These are phyloP conservation scores for Cyprinodon diabolis DNA, from an alignment of 2,797 vertebrate species.

Conservation along the genomic window DNA sequence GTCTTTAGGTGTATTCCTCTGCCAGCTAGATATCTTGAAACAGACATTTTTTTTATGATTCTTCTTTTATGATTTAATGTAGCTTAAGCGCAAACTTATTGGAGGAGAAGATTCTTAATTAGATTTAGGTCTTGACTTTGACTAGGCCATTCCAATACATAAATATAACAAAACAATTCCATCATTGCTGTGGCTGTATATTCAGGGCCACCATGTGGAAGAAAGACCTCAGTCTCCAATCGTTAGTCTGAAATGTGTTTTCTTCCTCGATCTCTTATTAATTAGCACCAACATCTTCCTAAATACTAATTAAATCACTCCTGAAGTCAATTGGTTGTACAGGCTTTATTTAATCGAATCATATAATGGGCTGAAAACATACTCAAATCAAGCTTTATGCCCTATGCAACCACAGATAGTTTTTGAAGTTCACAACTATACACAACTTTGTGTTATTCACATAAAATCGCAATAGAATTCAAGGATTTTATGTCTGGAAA, in stretches of 20 bases:
- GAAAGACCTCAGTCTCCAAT: not conserved
- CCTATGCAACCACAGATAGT: not conserved
- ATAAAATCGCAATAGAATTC: not conserved
- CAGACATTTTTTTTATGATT: not conserved
- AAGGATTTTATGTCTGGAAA: not conserved
- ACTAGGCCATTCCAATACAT: not conserved
- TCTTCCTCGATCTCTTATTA: not conserved
- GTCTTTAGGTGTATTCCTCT: not conserved
- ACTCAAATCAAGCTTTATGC: not conserved
- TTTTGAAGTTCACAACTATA: not conserved
- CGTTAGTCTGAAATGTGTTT: not conserved
- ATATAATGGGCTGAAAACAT: not conserved
- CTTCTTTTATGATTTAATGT: not conserved
- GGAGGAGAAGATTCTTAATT: not conserved
- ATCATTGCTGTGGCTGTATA: not conserved
- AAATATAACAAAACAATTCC: not conserved
- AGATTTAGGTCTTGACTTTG: not conserved
- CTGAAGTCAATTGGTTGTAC: not conserved
- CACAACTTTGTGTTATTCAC: not conserved
- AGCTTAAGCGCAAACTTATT: not conserved
- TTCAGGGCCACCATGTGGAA: not conserved
- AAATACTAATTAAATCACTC: not conserved
- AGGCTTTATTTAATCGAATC: not conserved
- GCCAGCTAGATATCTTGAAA: not conserved
- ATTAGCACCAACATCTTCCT: not conserved